phyloP scores from a whole-genome alignment of 53 echinoderm and acorn worm genomes.

The Actinopyga echinites region DNA sequence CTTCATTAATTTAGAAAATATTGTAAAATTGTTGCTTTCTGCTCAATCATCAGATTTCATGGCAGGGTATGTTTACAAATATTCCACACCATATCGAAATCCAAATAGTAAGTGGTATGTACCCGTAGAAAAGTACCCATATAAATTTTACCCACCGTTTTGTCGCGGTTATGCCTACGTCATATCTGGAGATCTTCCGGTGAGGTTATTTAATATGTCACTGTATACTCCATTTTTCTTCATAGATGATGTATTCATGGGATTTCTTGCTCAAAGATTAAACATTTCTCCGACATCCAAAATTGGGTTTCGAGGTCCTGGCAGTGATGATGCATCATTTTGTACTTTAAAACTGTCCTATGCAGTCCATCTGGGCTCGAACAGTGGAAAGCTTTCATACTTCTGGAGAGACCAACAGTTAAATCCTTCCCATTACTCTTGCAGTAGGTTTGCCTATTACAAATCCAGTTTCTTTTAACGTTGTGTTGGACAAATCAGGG shows the following conservation, averaged over 20 bases:
- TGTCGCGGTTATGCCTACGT: slow-evolving; percentile 51
- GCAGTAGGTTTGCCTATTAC: slow-evolving; percentile 22
- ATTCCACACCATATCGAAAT: slow-evolving; percentile 3
- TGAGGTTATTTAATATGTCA: slow-evolving; percentile 18
- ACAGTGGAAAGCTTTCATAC: background rate
- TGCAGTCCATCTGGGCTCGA: background rate
- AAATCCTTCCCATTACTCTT: background rate
- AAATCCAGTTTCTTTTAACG: background rate
- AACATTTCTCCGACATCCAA: slow-evolving; percentile 1
- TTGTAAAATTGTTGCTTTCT: slow-evolving; percentile 4
- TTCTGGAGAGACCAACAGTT: slow-evolving; percentile 18
- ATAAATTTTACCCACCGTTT: slow-evolving; percentile 48
- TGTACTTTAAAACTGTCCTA: slow-evolving; percentile 20
- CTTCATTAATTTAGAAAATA: slow-evolving; percentile 42
- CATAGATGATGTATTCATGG: slow-evolving; percentile 54
- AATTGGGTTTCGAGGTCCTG: slow-evolving; percentile 12
- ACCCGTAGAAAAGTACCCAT: slow-evolving; percentile 29
- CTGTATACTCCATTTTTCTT: slow-evolving; percentile 34
- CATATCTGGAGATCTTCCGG: slow-evolving; percentile 52
- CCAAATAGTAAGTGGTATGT: slow-evolving; percentile 39
- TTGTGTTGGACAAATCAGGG: background rate
- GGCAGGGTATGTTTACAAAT: slow-evolving; percentile 46
- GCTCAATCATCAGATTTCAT: slow-evolving; percentile 36
- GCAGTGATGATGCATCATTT: background rate
- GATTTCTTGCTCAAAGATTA: slow-evolving; percentile 15